These are phyloP conservation scores for Cherax quadricarinatus DNA, from an alignment of 1,140 invertebrate species.

Conservation along the genomic window DNA sequence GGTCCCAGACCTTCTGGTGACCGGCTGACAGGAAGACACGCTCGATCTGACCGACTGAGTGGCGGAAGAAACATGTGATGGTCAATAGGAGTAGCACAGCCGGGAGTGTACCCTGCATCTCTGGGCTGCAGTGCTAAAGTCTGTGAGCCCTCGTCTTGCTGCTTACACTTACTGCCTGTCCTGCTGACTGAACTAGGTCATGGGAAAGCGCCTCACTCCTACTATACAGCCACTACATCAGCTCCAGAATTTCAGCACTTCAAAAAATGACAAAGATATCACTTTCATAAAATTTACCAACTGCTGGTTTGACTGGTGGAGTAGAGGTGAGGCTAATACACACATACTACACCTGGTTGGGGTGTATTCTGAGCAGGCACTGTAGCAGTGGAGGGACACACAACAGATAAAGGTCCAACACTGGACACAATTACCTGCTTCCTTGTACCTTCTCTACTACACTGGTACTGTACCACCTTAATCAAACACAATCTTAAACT, in stretches of 20 bases:
- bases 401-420: conserved; percentile 18
- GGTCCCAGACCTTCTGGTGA: conserved; percentile 99
- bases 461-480: background rate
- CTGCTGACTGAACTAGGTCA: conserved; percentile 67
- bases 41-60: conserved; percentile 96
- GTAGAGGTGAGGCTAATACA: conserved; percentile 36
- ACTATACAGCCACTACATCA: conserved; percentile 13
- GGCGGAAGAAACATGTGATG: conserved; percentile 71
- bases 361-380: conserved; percentile 40
- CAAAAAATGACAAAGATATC: background rate
- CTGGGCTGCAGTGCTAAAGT: background rate
- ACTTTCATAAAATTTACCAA: too few species aligned
- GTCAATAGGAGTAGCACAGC: conserved; percentile 65
- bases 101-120: conserved; percentile 76
- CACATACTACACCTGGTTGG: conserved; percentile 66
- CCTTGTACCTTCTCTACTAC: conserved; percentile 12
- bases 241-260: background rate
- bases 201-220: conserved; percentile 4
- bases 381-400: conserved; percentile 40
- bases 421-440: conserved; percentile 14
- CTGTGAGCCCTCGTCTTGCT: conserved; percentile 13
- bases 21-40: conserved; percentile 94
- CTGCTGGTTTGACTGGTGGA: conserved; percentile 19
- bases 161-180: conserved; percentile 67
- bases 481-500: background rate